Evolutionary conservation across 2,888 invertebrate genomes (phyloP).

Genomic region (Harpagoxenus sublaevis): DNA sequence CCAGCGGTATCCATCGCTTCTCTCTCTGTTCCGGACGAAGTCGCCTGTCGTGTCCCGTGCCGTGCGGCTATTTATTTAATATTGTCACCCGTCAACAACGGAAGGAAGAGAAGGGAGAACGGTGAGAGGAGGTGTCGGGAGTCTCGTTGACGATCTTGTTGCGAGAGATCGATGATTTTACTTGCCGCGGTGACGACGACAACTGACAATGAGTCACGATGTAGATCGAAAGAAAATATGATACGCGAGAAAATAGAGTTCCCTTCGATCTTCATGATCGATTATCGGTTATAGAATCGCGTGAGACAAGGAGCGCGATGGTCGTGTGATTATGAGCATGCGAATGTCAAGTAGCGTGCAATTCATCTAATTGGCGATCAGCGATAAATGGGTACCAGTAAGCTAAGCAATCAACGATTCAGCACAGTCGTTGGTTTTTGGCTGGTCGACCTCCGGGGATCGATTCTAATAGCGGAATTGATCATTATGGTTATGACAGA

Average conservation of each 20-base stretch:
- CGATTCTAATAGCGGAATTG: conserved; percentile 19
- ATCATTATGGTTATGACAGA: conserved; percentile 29
- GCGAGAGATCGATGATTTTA: conserved; percentile 69
- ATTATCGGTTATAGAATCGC: neutral
- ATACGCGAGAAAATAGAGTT: neutral
- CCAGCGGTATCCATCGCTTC: conserved; percentile 1
- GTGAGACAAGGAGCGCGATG: neutral
- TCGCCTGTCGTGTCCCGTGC: conserved; percentile 66
- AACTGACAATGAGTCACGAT: neutral
- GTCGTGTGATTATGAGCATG: neutral
- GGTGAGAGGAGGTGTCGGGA: neutral
- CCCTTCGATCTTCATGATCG: conserved; percentile 1
- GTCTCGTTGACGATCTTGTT: conserved; percentile 57
- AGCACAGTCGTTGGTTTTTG: conserved; percentile 17
- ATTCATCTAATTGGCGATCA: conserved; percentile 12
- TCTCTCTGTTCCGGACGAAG: conserved; percentile 35
- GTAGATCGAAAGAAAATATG: neutral
- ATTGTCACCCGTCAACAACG: conserved; percentile 77
- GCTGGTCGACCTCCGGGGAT: neutral
- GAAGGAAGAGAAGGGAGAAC: neutral
- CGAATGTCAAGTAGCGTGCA: conserved; percentile 15
- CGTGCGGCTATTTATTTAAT: conserved; percentile 80
- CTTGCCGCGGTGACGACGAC: conserved; percentile 20
- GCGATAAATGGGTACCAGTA: neutral
- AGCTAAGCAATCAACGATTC: conserved; percentile 5